Percentiles rank a stretch among this genome's conserved stretches.
Evolutionary conservation across 2,113 vertebrate species (phyloP).

Genomic region (Emydura subglobosa): DNA sequence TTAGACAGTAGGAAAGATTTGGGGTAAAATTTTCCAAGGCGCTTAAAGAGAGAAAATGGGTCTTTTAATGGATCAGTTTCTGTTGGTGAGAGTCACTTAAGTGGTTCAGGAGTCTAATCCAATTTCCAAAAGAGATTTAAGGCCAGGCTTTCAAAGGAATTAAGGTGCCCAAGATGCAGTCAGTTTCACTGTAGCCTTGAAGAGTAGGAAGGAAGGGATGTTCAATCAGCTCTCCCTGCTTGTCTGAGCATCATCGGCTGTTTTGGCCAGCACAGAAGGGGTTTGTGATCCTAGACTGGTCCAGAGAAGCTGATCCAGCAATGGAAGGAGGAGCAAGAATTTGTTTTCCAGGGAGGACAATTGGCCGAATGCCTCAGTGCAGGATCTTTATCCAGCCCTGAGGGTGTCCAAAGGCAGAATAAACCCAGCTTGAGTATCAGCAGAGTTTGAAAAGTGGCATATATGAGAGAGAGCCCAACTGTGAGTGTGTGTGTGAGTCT

Average conservation of each 20-base stretch:
- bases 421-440: no score
- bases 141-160: no score
- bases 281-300: neutral
- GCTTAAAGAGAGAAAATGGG: neutral
- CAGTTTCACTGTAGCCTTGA: neutral
- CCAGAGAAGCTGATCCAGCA: no score
- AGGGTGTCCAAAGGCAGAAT: neutral
- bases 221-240: neutral
- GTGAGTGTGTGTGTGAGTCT: neutral
- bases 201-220: neutral
- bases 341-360: neutral
- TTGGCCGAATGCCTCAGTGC: neutral
- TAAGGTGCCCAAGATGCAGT: neutral
- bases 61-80: neutral
- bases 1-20: neutral
- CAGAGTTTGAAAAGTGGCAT: neutral
- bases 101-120: neutral
- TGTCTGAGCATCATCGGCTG: neutral
- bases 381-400: neutral
- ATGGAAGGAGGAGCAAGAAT: neutral
- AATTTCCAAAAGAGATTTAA: neutral
- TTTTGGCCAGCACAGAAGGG: neutral
- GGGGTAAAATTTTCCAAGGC: neutral
- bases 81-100: neutral
- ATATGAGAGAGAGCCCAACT: neutral